Base-by-base conservation (phyloP, 2,888 invertebrate species). In the Melolontha melolontha region DNA sequence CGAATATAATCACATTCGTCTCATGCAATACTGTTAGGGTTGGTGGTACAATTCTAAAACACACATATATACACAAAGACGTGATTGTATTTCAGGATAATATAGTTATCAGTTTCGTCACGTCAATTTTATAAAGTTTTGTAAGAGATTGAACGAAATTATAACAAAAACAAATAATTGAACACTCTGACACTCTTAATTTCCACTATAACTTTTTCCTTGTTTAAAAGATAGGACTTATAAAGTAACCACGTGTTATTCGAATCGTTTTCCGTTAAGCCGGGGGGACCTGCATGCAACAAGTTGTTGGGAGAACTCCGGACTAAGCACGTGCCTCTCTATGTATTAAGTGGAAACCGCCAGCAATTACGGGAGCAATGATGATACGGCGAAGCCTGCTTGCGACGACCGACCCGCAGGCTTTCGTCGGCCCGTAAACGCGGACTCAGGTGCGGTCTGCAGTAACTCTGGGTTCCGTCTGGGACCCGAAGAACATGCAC, bases 251-350 rank as follows among this genome's bases (percentile, higher is more conserved):
- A 57, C 57, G 66, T 66, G 57, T 27, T 47, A 34, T 57, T 44
- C 16, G 29, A 44, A n/a, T 41, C 41, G 40, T 41, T 55, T 55
- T 41, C 55, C 17, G 34, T 6, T 34, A 6, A 34, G 34, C 34
- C 10, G 41, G 41, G 29, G 17, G 17, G 57, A 64, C 64, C 70
- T 66, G 72, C 73, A 67, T 73, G 76, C 79, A 79, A 78, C 79
- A 78, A 77, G 78, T 78, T 76, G 76, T 68, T 68, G 69, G 55
- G 57, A 22, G 66, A 47, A 47, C 47, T 55, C 22, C 40, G 55
- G n/a, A 4, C 10, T 66, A 64, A 65, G 74, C 77, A 74, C 76
- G 77, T 76, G 57, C 27, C 73, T 71, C 71, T 71, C 74, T 72
- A 72, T 74, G 74, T 74, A 75, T 75, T 63, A 51, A 64, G 72